Evolutionary conservation across 23 tunicate species (phyloP).

Genomic region (Halocynthia aurantium): DNA sequence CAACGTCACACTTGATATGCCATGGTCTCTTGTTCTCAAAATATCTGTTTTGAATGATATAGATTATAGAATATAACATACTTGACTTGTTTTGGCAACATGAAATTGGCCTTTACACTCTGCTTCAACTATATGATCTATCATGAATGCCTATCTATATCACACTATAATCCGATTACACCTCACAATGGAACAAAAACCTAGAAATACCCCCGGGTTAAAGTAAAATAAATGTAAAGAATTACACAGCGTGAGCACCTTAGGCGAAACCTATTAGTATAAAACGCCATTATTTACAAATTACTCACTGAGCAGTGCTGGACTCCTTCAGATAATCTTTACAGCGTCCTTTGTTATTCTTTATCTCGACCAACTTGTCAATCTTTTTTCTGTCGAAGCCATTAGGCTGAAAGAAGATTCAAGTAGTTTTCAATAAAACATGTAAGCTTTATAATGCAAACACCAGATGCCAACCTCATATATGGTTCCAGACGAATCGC

Average conservation of each 20-base stretch:
- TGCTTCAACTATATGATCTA: no score
- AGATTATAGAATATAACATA: no score
- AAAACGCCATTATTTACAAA: no score
- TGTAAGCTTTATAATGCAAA: constrained; percentile 1
- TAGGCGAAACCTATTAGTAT: no score
- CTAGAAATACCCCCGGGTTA: not conserved
- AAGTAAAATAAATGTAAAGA: not conserved
- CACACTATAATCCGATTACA: no score
- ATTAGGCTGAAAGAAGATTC: constrained; percentile 37
- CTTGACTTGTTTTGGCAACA: no score
- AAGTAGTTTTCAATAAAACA: not conserved
- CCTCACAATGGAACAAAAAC: no score
- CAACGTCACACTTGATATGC: constrained; percentile 83
- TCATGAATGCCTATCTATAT: no score
- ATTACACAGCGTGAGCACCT: no score
- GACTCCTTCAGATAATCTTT: constrained; percentile 61
- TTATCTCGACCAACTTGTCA: constrained; percentile 60
- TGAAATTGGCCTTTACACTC: no score
- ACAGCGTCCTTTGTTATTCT: constrained; percentile 80
- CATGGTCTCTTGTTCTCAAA: constrained; percentile 93
- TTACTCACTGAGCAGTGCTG: constrained; percentile 81
- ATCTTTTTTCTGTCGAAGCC: constrained; percentile 71
- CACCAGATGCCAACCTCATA: constrained; percentile 54
- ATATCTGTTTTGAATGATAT: constrained; percentile 26
- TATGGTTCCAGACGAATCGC: constrained; percentile 95